phyloP scores from a whole-genome alignment of 2,888 invertebrate species.

The Caenorhabditis panamensis region DNA sequence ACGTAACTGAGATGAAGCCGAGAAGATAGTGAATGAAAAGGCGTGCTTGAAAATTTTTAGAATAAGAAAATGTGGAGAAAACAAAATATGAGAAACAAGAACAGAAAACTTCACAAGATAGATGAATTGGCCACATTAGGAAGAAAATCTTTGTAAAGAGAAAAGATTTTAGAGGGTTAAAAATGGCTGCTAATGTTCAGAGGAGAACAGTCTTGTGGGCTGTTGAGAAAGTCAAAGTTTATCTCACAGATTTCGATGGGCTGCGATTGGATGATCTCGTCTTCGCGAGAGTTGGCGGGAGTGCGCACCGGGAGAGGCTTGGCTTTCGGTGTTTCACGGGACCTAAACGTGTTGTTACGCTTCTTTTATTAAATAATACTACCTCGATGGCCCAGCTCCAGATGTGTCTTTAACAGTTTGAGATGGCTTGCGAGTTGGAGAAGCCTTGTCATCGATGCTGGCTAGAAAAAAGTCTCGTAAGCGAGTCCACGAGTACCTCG shows the following conservation, averaged over 20 bases:
- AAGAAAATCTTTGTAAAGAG: background rate
- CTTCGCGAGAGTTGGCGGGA: conserved; percentile 15
- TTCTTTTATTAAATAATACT: background rate
- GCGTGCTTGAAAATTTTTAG: too few species aligned
- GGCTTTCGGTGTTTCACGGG: background rate
- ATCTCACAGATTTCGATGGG: conserved; percentile 49
- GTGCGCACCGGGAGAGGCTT: conserved; percentile 8
- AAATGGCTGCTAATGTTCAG: conserved; percentile 37
- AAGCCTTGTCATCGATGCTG: conserved; percentile 32
- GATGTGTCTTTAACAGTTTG: conserved; percentile 4
- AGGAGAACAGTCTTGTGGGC: conserved; percentile 38
- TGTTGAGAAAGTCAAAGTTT: conserved; percentile 25
- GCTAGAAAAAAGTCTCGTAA: conserved; percentile 35
- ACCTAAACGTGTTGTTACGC: background rate
- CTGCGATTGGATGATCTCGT: conserved; percentile 34
- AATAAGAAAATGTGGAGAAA: too few species aligned
- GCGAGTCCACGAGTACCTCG: conserved; percentile 2
- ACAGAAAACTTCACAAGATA: too few species aligned
- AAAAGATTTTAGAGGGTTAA: background rate
- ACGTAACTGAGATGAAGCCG: too few species aligned
- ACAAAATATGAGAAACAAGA: background rate
- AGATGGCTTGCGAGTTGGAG: conserved; percentile 27
- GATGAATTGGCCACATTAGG: background rate
- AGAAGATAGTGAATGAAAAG: too few species aligned
- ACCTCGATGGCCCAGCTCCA: conserved; percentile 23